phyloP scores from a whole-genome alignment of 2,888 invertebrate genomes.

The Polyploca ridens region DNA sequence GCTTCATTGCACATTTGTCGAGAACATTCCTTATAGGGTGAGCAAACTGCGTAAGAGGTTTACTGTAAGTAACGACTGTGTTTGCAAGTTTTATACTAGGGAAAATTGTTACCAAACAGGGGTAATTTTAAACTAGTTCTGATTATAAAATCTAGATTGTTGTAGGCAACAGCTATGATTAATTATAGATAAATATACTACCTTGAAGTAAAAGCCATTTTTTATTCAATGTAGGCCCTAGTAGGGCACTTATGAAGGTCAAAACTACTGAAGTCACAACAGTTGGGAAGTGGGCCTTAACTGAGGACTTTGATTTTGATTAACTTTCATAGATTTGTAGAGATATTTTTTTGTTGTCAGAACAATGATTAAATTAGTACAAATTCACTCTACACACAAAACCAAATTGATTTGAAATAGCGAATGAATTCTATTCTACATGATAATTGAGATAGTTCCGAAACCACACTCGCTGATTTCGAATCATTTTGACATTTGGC shows the following conservation, averaged over 20 bases:
- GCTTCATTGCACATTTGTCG: slow-evolving; percentile 2
- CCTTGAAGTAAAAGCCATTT: neutral
- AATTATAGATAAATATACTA: too few species aligned
- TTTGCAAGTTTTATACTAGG: neutral
- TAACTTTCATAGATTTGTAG: too few species aligned
- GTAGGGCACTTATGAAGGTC: too few species aligned
- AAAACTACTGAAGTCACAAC: too few species aligned
- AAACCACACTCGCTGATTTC: neutral
- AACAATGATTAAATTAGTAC: too few species aligned
- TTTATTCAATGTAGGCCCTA: neutral
- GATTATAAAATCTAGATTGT: too few species aligned
- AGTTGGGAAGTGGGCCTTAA: too few species aligned
- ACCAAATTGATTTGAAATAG: neutral
- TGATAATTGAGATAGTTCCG: neutral
- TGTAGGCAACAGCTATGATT: too few species aligned
- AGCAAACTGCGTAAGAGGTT: neutral
- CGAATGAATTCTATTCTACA: neutral
- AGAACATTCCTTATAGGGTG: neutral
- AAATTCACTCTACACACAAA: neutral
- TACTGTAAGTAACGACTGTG: neutral
- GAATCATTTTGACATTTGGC: neutral
- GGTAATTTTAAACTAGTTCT: too few species aligned
- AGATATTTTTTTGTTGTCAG: too few species aligned
- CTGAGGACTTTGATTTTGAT: too few species aligned
- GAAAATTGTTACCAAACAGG: neutral